Evolutionary conservation across 2,113 vertebrate species (phyloP).

Genomic region (Eudyptes chrysolophus): DNA sequence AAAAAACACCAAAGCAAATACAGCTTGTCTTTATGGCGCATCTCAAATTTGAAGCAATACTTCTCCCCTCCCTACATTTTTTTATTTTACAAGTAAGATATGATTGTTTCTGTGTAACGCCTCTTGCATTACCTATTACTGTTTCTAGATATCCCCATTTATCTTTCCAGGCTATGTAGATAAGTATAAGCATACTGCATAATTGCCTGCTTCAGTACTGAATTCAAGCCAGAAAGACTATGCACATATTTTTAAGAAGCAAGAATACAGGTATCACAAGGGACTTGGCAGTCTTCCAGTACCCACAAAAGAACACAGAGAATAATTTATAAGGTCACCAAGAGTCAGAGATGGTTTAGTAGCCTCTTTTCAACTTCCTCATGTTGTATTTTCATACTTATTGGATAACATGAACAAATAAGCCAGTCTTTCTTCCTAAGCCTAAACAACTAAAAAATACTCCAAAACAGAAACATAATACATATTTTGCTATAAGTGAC

Average conservation of each 20-base stretch:
- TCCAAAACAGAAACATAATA: neutral
- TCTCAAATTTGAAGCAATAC: neutral
- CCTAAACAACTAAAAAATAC: neutral
- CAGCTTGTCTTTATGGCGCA: neutral
- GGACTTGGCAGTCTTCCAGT: neutral
- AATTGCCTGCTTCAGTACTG: neutral
- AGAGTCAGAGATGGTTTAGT: neutral
- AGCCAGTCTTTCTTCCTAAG: neutral
- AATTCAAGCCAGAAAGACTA: no score
- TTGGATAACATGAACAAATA: neutral
- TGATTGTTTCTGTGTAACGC: neutral
- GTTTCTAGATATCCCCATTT: neutral
- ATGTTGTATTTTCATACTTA: neutral
- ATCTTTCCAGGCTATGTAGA: neutral
- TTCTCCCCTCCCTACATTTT: neutral
- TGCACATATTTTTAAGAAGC: neutral
- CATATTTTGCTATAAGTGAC: neutral
- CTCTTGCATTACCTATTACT: neutral
- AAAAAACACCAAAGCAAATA: neutral
- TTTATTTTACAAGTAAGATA: neutral
- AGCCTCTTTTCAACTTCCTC: neutral
- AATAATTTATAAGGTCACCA: neutral
- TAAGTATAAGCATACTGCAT: neutral
- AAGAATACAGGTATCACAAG: neutral
- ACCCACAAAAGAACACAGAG: neutral